phyloP scores from a whole-genome alignment of 1,140 invertebrate species.

The Sitodiplosis mosellana region DNA sequence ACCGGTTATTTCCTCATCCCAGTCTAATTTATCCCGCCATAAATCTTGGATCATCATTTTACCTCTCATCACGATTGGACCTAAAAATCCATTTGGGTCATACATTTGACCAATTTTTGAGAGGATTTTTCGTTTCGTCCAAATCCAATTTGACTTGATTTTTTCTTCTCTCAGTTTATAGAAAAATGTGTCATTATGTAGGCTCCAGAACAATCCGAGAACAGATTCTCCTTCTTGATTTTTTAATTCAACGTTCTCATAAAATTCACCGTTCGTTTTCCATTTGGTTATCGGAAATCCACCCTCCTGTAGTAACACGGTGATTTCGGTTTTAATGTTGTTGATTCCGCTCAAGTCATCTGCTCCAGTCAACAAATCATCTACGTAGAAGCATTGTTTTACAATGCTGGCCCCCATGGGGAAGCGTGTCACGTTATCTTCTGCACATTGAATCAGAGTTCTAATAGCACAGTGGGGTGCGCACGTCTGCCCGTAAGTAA shows the following conservation, averaged over 20 bases:
- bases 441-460: no score
- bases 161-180: slow-evolving; percentile 12
- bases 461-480: no score
- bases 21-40: slow-evolving; percentile 16
- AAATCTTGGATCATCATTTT: slow-evolving; percentile 29
- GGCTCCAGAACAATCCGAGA: slow-evolving; percentile 10
- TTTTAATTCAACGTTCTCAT: slow-evolving; percentile 5
- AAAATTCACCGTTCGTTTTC: slow-evolving; percentile 9
- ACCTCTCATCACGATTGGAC: slow-evolving; percentile 20
- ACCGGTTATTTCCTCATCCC: slow-evolving; percentile 15
- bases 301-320: slow-evolving; percentile 5
- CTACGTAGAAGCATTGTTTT: slow-evolving; percentile 19
- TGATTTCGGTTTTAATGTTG: slow-evolving; percentile 8
- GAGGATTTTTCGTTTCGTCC: no score
- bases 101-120: no score
- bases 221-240: neutral
- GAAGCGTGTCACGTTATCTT: no score
- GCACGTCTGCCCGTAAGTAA: no score
- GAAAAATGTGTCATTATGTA: slow-evolving; percentile 5
- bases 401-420: slow-evolving; percentile 11
- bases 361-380: slow-evolving; percentile 24
- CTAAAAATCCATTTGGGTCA: slow-evolving; percentile 23
- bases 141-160: slow-evolving; percentile 15
- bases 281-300: slow-evolving; percentile 13
- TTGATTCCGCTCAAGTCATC: slow-evolving; percentile 14